Evolutionary conservation across 2,113 vertebrate species (phyloP).

Genomic region (Balaenoptera acutorostrata): DNA sequence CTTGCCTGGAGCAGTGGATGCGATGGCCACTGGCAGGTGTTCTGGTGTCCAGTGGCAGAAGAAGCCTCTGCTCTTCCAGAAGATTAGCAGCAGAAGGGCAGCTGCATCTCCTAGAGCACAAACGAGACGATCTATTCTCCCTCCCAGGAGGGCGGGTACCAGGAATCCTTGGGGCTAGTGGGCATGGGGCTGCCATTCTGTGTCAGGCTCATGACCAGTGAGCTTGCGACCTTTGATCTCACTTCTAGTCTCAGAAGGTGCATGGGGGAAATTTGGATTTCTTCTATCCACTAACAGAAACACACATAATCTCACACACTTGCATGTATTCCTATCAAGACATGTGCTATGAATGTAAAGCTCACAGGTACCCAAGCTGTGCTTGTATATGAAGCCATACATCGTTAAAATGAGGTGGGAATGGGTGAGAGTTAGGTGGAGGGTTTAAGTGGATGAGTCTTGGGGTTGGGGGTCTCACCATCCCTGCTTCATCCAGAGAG

Average conservation of each 20-base stretch:
- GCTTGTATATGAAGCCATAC: neutral
- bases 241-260: neutral
- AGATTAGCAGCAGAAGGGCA: accelerated
- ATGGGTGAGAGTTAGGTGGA: neutral
- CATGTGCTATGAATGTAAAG: neutral
- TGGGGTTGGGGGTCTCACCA: neutral
- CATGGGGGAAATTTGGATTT: neutral
- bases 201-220: neutral
- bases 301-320: neutral
- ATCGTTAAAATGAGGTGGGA: neutral
- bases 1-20: neutral
- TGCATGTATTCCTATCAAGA: neutral
- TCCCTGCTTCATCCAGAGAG: neutral
- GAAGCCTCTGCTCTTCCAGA: neutral
- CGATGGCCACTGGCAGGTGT: neutral
- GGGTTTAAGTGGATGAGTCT: neutral
- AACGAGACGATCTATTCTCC: neutral
- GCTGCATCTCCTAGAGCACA: neutral
- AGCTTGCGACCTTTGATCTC: neutral
- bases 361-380: neutral
- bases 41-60: neutral
- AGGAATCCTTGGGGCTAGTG: neutral
- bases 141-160: neutral
- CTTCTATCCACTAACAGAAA: neutral
- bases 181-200: neutral